Percentiles rank a stretch among this genome's conserved stretches.
phyloP scores from a whole-genome alignment of 2,113 vertebrate species.

The Psephotus haematonotus region DNA sequence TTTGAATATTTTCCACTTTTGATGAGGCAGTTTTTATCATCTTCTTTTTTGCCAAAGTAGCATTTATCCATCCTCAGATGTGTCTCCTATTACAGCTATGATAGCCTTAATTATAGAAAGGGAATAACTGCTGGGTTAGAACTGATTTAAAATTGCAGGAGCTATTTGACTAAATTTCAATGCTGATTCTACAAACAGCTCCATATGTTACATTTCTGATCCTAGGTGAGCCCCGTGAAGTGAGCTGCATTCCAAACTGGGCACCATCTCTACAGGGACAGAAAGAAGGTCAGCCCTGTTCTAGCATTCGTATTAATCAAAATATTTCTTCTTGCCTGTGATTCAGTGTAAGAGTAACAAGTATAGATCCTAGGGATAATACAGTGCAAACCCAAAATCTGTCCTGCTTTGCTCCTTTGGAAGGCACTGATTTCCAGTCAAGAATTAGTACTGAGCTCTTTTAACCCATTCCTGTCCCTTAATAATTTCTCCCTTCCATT shows the following conservation, averaged over 20 bases:
- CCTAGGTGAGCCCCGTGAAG: neutral
- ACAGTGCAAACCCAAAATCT: neutral
- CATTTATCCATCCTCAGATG: neutral
- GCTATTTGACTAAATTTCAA: slow-evolving; percentile 8
- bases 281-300: neutral
- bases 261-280: neutral
- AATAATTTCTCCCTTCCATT: neutral
- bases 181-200: neutral
- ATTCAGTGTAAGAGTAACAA: neutral
- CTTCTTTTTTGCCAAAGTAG: neutral
- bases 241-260: neutral
- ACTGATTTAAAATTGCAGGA: slow-evolving; percentile 2
- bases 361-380: neutral
- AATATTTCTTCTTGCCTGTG: neutral
- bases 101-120: neutral
- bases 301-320: neutral
- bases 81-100: neutral
- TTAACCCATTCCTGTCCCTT: neutral
- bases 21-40: neutral
- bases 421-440: neutral
- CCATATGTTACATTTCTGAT: neutral
- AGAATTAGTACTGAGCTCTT: neutral
- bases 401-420: neutral
- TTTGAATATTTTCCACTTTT: neutral
- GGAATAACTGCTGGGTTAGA: neutral